Percentiles rank a stretch among this genome's conserved stretches.
phyloP scores from a whole-genome alignment of 2,113 vertebrate genomes.

The Lycaon pictus region DNA sequence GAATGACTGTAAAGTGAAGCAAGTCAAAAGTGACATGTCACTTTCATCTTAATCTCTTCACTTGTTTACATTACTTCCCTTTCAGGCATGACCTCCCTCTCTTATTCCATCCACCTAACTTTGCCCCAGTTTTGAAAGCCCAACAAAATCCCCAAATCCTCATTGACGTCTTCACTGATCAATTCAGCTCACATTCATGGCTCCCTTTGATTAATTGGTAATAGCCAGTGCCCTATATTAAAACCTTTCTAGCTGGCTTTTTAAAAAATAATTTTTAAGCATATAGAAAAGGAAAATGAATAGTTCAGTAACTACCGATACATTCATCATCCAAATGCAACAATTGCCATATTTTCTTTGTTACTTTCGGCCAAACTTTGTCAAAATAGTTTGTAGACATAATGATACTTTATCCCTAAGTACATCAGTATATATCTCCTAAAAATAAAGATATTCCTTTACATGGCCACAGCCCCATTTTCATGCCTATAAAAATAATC shows the following conservation, averaged over 20 bases:
- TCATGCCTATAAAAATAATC: not conserved
- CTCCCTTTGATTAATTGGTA: not conserved
- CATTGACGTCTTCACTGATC: not conserved
- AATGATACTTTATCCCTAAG: not conserved
- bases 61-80: not conserved
- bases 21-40: not conserved
- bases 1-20: not conserved
- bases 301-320: not conserved
- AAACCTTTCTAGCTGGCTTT: not conserved
- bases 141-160: not conserved
- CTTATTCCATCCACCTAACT: not conserved
- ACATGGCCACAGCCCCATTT: not conserved
- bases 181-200: not conserved
- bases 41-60: not conserved
- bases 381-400: not conserved
- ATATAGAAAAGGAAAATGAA: not conserved
- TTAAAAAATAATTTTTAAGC: constrained; percentile 19
- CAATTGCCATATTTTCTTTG: not conserved
- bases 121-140: not conserved
- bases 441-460: not conserved
- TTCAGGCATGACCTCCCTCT: not conserved
- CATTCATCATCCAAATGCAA: not conserved
- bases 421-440: not conserved
- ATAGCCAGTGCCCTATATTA: not conserved
- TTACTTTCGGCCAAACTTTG: constrained; percentile 11